Conservation (phyloP, 2,888 invertebrate genomes). For the Spicauda simplicius region DNA sequence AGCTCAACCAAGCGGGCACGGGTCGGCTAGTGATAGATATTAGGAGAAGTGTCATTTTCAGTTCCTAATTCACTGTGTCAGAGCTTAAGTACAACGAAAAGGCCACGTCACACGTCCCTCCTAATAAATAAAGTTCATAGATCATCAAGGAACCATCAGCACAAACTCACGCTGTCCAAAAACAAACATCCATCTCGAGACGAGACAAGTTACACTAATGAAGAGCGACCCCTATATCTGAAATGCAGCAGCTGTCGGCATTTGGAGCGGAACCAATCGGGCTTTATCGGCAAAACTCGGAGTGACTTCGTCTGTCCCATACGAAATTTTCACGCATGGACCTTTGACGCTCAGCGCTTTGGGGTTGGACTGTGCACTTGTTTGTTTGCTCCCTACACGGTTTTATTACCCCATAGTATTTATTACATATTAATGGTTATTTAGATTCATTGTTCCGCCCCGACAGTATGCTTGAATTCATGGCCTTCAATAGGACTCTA, state of each 20-base stretch:
- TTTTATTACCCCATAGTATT: constrained; percentile 83
- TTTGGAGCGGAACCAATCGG: constrained; percentile 81
- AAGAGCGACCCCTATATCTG: constrained; percentile 79
- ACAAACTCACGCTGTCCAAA: constrained; percentile 70
- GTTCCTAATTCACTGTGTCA: constrained; percentile 2
- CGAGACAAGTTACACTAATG: constrained; percentile 83
- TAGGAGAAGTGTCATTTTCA: neutral
- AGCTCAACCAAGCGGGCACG: no score
- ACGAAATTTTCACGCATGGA: constrained; percentile 56
- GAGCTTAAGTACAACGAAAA: constrained; percentile 15
- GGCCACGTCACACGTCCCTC: constrained; percentile 29
- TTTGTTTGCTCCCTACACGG: constrained; percentile 80
- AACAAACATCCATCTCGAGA: constrained; percentile 82
- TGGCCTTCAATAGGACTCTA: constrained; percentile 69
- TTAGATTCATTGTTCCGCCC: constrained; percentile 82
- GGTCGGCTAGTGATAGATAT: neutral
- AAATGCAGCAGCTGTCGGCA: constrained; percentile 82
- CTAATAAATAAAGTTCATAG: constrained; percentile 59
- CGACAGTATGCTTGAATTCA: constrained; percentile 83
- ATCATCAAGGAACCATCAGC: constrained; percentile 79
- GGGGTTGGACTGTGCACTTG: constrained; percentile 79
- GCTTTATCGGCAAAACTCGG: constrained; percentile 63
- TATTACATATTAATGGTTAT: constrained; percentile 86
- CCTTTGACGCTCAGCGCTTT: constrained; percentile 60
- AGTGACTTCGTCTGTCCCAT: constrained; percentile 60